A percentile compares a stretch with the other conserved stretches of the same genome.
These are phyloP conservation scores for Vombatus ursinus DNA, from an alignment of 2,113 vertebrate species.

Conservation along the genomic window DNA sequence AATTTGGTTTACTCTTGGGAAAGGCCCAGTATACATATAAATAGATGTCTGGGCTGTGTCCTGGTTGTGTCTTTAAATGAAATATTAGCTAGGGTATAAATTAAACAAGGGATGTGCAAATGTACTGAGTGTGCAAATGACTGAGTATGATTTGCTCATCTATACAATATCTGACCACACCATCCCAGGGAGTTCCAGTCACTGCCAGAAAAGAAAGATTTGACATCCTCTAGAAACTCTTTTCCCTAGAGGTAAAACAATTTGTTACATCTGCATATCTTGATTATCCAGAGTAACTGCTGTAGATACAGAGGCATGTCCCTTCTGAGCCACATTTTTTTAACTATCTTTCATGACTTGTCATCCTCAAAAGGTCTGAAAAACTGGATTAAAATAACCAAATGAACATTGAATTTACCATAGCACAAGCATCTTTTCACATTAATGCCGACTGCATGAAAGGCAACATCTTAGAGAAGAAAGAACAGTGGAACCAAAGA, in stretches of 20 bases:
- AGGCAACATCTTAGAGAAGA: too few species aligned
- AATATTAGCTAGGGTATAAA: neutral
- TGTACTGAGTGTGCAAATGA: neutral
- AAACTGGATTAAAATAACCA: too few species aligned
- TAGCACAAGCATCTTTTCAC: too few species aligned
- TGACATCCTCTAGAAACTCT: neutral
- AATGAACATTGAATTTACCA: too few species aligned
- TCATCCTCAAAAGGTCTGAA: too few species aligned
- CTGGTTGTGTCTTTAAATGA: neutral
- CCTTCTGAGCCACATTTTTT: neutral
- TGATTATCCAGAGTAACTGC: neutral
- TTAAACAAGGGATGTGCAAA: neutral
- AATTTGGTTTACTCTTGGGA: conserved; percentile 17
- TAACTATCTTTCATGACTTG: too few species aligned
- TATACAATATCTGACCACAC: too few species aligned
- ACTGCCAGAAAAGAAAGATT: neutral
- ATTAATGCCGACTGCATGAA: too few species aligned
- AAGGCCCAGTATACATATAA: neutral
- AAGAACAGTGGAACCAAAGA: neutral
- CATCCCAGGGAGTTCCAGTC: neutral
- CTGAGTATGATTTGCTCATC: neutral
- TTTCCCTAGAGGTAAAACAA: neutral
- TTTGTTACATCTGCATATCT: neutral
- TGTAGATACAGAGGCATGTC: neutral
- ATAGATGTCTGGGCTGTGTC: neutral